Evolutionary conservation across 1,140 invertebrate genomes (phyloP).

Genomic region (Diorhabda elongata): DNA sequence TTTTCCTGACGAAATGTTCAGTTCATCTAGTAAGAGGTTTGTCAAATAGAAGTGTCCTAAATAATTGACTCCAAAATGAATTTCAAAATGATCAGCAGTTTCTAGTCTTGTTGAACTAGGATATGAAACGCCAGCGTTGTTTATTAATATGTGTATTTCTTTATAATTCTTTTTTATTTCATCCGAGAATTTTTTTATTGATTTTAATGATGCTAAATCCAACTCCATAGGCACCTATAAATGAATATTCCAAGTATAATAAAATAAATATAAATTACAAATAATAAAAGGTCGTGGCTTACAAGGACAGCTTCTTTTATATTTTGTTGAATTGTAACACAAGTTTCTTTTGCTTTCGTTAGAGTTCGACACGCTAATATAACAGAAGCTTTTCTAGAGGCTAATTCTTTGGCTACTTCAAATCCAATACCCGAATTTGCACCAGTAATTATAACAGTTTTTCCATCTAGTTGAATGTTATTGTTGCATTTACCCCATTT

Average conservation of each 20-base stretch:
- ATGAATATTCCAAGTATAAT: neutral
- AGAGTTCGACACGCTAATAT: conserved; percentile 74
- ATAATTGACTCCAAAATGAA: conserved; percentile 76
- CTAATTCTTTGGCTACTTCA: conserved; percentile 54
- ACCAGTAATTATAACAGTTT: conserved; percentile 59
- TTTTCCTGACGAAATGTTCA: conserved; percentile 46
- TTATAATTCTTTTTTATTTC: conserved; percentile 58
- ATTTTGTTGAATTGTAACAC: conserved; percentile 28
- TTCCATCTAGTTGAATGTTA: conserved; percentile 46
- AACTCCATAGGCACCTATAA: conserved; percentile 66
- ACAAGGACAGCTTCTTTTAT: conserved; percentile 23
- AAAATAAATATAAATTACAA: neutral
- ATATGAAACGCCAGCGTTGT: conserved; percentile 69
- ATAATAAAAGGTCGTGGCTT: neutral
- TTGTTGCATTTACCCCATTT: conserved; percentile 44
- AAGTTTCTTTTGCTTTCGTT: conserved; percentile 57
- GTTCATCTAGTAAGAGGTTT: conserved; percentile 64
- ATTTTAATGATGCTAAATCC: conserved; percentile 66
- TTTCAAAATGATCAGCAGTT: conserved; percentile 80
- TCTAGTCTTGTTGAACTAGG: conserved; percentile 50
- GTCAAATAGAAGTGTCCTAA: conserved; percentile 83
- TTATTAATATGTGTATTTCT: conserved; percentile 68
- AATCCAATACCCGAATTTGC: conserved; percentile 59
- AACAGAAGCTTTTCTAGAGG: conserved; percentile 59
- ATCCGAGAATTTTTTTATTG: conserved; percentile 65